A percentile compares a stretch with the other conserved stretches of the same genome.
These are phyloP conservation scores for Venustaconcha ellipsiformis DNA, from an alignment of 1,140 invertebrate genomes.

Conservation along the genomic window DNA sequence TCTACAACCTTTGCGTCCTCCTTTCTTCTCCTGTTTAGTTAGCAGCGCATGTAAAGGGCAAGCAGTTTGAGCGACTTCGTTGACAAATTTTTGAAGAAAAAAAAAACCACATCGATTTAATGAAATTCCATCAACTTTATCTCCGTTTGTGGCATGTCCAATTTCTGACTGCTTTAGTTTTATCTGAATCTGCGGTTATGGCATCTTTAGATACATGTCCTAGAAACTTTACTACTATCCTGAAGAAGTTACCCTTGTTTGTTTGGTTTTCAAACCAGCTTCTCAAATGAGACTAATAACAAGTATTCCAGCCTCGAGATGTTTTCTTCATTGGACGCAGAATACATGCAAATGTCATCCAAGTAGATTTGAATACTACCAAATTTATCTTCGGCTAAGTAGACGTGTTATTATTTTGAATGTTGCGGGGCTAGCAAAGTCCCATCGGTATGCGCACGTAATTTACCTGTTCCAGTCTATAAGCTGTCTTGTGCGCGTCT, in stretches of 20 bases:
- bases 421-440: conserved; percentile 22
- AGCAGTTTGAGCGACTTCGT: conserved; percentile 55
- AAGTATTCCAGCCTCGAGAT: conserved; percentile 21
- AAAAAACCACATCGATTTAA: conserved; percentile 61
- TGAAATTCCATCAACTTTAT: conserved; percentile 65
- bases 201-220: conserved; percentile 42
- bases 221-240: conserved; percentile 40
- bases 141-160: conserved; percentile 47
- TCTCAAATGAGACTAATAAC: conserved; percentile 19
- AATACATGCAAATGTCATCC: conserved; percentile 31
- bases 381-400: conserved; percentile 10
- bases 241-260: conserved; percentile 62
- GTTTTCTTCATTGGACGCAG: conserved; percentile 31
- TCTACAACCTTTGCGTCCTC: not conserved
- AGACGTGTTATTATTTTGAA: conserved; percentile 27
- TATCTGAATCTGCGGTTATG: conserved; percentile 44
- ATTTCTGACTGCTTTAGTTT: conserved; percentile 46
- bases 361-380: conserved; percentile 23
- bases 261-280: conserved; percentile 29
- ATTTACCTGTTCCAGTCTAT: conserved; percentile 8
- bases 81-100: no score
- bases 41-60: conserved; percentile 59
- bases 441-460: conserved; percentile 26
- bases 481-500: not conserved
- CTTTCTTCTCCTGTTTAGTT: conserved; percentile 4